A percentile compares a stretch with the other conserved stretches of the same genome.
Evolutionary conservation across 2,797 vertebrate genomes (phyloP).

Genomic region (Chrysocyon brachyurus): DNA sequence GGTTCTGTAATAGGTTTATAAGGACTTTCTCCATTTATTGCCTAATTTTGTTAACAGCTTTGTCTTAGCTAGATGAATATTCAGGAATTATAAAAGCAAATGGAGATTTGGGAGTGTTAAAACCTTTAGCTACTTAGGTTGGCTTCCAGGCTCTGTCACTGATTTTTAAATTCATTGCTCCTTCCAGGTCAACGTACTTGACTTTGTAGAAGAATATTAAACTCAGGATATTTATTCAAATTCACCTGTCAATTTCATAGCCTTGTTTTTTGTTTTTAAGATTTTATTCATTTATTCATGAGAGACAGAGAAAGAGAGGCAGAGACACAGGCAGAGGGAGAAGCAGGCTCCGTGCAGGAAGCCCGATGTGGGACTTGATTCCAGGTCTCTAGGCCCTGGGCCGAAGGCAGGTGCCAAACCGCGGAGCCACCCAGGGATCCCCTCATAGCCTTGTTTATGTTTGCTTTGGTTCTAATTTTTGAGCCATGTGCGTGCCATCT

Average conservation of each 20-base stretch:
- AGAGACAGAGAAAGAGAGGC: too few species aligned
- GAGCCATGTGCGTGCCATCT: background rate
- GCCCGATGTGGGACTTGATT: too few species aligned
- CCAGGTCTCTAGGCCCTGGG: too few species aligned
- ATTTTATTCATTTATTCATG: too few species aligned
- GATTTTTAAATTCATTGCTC: background rate
- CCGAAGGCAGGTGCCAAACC: too few species aligned
- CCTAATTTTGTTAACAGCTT: background rate
- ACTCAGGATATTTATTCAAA: background rate
- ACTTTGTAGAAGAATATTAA: slow-evolving; percentile 37
- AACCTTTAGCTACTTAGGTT: background rate
- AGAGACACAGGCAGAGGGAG: too few species aligned
- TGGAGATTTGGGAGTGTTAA: background rate
- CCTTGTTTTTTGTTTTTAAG: background rate
- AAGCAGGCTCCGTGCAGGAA: too few species aligned
- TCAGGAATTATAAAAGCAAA: background rate
- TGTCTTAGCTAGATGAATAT: background rate
- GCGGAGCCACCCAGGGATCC: too few species aligned
- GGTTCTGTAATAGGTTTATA: background rate
- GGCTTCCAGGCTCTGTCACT: background rate
- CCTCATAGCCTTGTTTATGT: background rate
- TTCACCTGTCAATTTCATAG: background rate
- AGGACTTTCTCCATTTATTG: background rate
- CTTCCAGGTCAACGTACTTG: background rate
- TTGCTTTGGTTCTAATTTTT: background rate